phyloP scores from a whole-genome alignment of 2,888 invertebrate species.

The Drosophila fulvimacula region DNA sequence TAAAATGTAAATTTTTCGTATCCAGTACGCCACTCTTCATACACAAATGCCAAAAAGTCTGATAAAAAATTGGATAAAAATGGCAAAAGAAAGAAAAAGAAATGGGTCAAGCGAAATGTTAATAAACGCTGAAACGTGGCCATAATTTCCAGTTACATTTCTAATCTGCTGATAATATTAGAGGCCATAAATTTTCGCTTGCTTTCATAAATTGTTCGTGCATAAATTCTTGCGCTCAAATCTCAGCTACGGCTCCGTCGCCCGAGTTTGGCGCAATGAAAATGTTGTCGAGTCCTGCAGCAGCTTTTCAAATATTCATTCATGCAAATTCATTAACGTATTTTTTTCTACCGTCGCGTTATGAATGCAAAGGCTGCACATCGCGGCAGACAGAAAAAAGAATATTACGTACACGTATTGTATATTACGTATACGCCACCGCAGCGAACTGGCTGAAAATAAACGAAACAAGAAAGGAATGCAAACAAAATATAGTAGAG shows the following conservation, averaged over 20 bases:
- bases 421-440: slow-evolving; percentile 63
- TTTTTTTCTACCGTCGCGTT: slow-evolving; percentile 54
- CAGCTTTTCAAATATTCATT: slow-evolving; percentile 76
- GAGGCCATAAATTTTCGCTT: slow-evolving; percentile 66
- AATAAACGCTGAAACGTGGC: slow-evolving; percentile 49
- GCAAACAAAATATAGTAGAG: slow-evolving; percentile 24
- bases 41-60: neutral
- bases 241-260: slow-evolving; percentile 37
- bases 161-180: slow-evolving; percentile 72
- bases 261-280: slow-evolving; percentile 35
- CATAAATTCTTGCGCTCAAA: slow-evolving; percentile 62
- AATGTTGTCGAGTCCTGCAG: slow-evolving; percentile 64
- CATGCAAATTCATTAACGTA: slow-evolving; percentile 75
- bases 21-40: neutral
- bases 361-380: slow-evolving; percentile 69
- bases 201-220: slow-evolving; percentile 69
- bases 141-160: slow-evolving; percentile 70
- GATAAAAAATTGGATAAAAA: neutral
- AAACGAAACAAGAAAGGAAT: slow-evolving; percentile 6
- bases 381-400: slow-evolving; percentile 59
- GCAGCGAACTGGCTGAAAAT: slow-evolving; percentile 18
- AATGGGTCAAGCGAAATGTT: slow-evolving; percentile 20
- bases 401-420: slow-evolving; percentile 56
- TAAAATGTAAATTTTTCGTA: neutral
- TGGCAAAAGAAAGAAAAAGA: neutral